A percentile compares a stretch with the other conserved stretches of the same genome.
Conservation (phyloP, 2,797 vertebrate species). For the Pempheris klunzingeri region DNA sequence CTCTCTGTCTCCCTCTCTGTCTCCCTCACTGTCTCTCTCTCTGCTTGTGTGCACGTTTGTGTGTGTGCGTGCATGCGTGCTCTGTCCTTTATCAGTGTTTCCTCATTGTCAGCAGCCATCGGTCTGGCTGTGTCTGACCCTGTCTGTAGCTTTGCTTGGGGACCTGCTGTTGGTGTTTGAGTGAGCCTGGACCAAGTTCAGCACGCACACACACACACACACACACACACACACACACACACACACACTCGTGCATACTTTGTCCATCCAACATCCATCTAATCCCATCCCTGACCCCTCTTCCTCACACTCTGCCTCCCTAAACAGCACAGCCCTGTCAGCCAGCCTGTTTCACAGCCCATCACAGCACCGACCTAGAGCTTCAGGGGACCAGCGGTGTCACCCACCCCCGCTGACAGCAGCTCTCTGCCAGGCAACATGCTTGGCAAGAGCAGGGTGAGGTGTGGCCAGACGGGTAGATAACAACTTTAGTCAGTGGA, state of each 20-base stretch:
- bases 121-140: conserved; percentile 59
- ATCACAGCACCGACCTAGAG: conserved; percentile 76
- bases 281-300: conserved; percentile 63
- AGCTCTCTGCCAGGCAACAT: conserved; percentile 75
- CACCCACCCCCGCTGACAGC: conserved; percentile 69
- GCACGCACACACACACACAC: conserved; percentile 33
- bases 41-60: conserved; percentile 6
- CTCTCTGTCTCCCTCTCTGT: conserved; percentile 20
- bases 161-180: conserved; percentile 72
- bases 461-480: conserved; percentile 67
- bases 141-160: conserved; percentile 63
- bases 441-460: conserved; percentile 69
- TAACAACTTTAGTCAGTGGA: conserved; percentile 74
- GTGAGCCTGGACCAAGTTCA: conserved; percentile 66
- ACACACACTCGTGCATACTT: conserved; percentile 47
- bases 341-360: conserved; percentile 71
- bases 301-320: conserved; percentile 60
- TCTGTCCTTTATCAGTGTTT: conserved; percentile 70
- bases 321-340: conserved; percentile 76
- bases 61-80: conserved; percentile 14
- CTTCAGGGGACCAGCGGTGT: conserved; percentile 69
- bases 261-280: conserved; percentile 65
- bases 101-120: conserved; percentile 75
- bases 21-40: conserved; percentile 22
- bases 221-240: conserved; percentile 25